These are phyloP conservation scores for Nephrotoma guestfalica DNA, from an alignment of 2,888 invertebrate genomes.

Conservation along the genomic window DNA sequence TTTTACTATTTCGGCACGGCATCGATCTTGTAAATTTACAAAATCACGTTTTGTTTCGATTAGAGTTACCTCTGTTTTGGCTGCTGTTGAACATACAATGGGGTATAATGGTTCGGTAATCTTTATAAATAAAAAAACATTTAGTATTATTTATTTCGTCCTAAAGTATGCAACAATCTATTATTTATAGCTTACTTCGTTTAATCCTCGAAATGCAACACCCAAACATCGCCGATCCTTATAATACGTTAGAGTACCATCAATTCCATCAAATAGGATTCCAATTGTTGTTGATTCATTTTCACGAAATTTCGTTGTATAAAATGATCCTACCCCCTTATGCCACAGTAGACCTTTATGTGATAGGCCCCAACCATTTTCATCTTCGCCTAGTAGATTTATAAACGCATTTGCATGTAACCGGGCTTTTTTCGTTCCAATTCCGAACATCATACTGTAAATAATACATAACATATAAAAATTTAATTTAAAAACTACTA, in stretches of 20 bases:
- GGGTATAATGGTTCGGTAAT: conserved; percentile 49
- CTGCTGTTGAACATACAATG: conserved; percentile 55
- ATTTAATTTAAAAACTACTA: too few relatives aligned
- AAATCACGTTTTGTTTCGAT: conserved; percentile 44
- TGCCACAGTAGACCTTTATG: conserved; percentile 60
- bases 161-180: background rate
- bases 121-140: conserved; percentile 12
- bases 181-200: conserved; percentile 27
- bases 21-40: conserved; percentile 51
- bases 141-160: background rate
- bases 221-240: conserved; percentile 55
- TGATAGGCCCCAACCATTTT: conserved; percentile 54
- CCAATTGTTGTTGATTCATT: conserved; percentile 53
- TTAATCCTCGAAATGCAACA: conserved; percentile 51
- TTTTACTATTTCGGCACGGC: conserved; percentile 45
- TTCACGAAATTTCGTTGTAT: conserved; percentile 52
- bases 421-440: conserved; percentile 41
- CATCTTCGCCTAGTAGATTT: conserved; percentile 56
- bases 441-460: conserved; percentile 55
- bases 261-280: conserved; percentile 49
- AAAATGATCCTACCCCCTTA: conserved; percentile 43
- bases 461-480: too few relatives aligned
- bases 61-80: conserved; percentile 57
- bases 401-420: conserved; percentile 52
- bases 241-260: conserved; percentile 54